Base-by-base conservation (phyloP, 2,888 invertebrate species). In the Hydraecia micacea region DNA sequence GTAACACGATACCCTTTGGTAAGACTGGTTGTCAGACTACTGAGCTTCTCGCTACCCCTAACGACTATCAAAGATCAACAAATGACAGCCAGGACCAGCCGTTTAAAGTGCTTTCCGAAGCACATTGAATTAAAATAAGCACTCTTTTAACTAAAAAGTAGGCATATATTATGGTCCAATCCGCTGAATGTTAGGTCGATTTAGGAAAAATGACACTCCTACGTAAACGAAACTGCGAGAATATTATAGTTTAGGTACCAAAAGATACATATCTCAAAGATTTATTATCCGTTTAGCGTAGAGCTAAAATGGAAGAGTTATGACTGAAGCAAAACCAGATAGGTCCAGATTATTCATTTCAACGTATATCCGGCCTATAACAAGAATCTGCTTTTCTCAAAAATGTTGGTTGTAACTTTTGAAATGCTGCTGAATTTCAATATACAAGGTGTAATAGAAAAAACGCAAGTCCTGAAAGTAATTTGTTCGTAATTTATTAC, bases 241-340 rank as follows among this genome's bases (percentile, higher is more conserved):
- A 25, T 18, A 39, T 49, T 42, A 58, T 25, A 58, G 6, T 74
- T 15, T 60, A 52, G 2, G 8, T 25, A 11, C 8, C n/a, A n/a
- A 62, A 67, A 42, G 11, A 42, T 39, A 80, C 2, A 3, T 36
- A 55, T 72, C 15, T 72, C 18, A 32, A 55, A 71, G 63, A 80
- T 79, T 58, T 80, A 65, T 36, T 25, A 55, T 28, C n/a, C 81
- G 2, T 55, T 79, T 81, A 55, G 21, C 28, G 81, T 32, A 15
- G 5, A 73, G 18, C 36, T 28, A 73, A 80, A 55, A 55, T 80
- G 46, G 46, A 71, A 55, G 55, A 72, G 55, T 72, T 65, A 79
- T 55, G 28, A 55, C 42, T 42, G 6, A 5, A 42, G 62, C 42
- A 42, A 18, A 36, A 42, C 71, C 71, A 36, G n/a, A 32, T 80